Base-by-base conservation (phyloP, 92 coral and sea anemone genomes). In the Chrysogorgia sp. region DNA sequence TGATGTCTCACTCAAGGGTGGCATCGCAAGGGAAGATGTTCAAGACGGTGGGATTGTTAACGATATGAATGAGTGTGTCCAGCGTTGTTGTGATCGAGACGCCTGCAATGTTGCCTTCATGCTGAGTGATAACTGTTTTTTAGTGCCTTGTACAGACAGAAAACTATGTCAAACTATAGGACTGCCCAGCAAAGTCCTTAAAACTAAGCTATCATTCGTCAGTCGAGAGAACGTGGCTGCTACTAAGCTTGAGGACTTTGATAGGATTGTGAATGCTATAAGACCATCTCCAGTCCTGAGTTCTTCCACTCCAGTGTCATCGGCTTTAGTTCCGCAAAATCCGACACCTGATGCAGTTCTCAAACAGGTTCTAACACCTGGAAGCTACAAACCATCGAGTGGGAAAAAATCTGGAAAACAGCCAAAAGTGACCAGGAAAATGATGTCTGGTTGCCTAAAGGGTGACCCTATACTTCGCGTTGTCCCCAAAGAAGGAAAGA, bases 401-500 rank as follows among this genome's bases (percentile, higher is more conserved):
- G 25, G 10, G 26, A 35, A 10, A 25, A 31, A 10, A 1, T 10
- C 64, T 37, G 29, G 0, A 31, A 25, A 72, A n/a, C 29, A 34
- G 0, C 22, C 10, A 2, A 1, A 34, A 28, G 47, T 49, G 13
- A 28, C 37, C 19, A 6, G 8, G 40, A 28, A 55, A 2, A 8
- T 12, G 12, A 2, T 28, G 34, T 69, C 76, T 34, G 30, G 64
- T 72, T 72, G 79, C 25, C 34, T 72, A 32, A 56, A 56, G 35
- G 55, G 79, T 72, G 79, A 72, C 29, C 79, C 79, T 8, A 22
- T 55, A 34, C 48, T 8, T 56, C 79, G 55, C 34, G 79, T 55
- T 53, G 79, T 72, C 17, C 79, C 79, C 2, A 28, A 72, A 53
- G 97, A 86, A 17, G 98, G 98, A 30, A 87, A 86, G 72, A 83